phyloP scores from a whole-genome alignment of 2,888 invertebrate species.

The Alentia gelatinosa region DNA sequence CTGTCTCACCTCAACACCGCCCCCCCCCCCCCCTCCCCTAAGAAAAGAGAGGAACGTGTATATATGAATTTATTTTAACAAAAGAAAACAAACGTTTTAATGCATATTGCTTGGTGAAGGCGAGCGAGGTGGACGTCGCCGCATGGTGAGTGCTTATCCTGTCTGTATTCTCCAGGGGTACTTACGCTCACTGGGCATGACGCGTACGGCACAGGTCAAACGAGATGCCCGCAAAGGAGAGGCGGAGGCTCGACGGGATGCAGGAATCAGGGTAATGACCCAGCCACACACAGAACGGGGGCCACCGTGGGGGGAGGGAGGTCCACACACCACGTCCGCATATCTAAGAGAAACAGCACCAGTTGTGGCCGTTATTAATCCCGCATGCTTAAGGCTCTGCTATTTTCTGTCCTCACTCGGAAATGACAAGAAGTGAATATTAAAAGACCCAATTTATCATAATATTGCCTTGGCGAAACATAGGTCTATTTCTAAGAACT shows the following conservation, averaged over 20 bases:
- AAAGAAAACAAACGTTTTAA: too few species aligned
- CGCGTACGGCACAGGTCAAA: slow-evolving; percentile 78
- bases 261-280: slow-evolving; percentile 86
- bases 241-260: slow-evolving; percentile 93
- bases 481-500: neutral
- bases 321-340: neutral
- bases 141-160: neutral
- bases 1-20: too few species aligned
- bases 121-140: neutral
- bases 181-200: slow-evolving; percentile 89
- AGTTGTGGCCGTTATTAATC: neutral
- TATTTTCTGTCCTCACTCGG: too few species aligned
- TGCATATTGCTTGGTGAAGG: neutral
- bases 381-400: too few species aligned
- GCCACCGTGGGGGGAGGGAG: neutral
- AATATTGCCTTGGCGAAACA: too few species aligned
- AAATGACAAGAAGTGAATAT: too few species aligned
- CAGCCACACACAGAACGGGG: too few species aligned
- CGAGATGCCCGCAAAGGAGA: slow-evolving; percentile 97
- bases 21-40: too few species aligned
- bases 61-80: too few species aligned
- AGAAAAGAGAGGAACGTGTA: too few species aligned
- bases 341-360: neutral
- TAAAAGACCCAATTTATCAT: too few species aligned
- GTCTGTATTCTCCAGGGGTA: slow-evolving; percentile 86